These are phyloP conservation scores for Vidua macroura DNA, from an alignment of 2,113 vertebrate species.

Conservation along the genomic window DNA sequence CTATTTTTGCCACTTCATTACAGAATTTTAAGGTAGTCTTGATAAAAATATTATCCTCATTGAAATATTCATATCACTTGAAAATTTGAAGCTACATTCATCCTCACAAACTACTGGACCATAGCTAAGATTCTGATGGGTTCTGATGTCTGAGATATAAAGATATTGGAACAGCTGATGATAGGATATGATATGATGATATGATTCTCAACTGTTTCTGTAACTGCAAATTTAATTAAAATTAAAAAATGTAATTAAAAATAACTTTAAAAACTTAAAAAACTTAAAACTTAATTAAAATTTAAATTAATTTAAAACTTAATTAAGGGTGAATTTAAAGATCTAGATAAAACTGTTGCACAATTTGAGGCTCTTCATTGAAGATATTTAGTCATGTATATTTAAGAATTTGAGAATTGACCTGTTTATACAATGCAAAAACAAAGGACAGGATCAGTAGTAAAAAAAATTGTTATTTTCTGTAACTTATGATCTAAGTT, in stretches of 20 bases:
- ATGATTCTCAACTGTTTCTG: not conserved
- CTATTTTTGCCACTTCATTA: not conserved
- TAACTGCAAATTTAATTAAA: not conserved
- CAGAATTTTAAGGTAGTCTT: not conserved
- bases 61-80: not conserved
- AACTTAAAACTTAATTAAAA: not conserved
- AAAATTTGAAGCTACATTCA: not conserved
- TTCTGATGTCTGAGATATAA: not conserved
- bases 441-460: not conserved
- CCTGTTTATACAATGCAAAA: not conserved
- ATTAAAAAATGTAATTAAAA: not conserved
- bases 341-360: not conserved
- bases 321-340: not conserved
- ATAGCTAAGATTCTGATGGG: not conserved
- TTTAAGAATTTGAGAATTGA: not conserved
- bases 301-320: not conserved
- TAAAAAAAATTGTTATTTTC: not conserved
- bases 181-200: too few relatives aligned
- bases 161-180: not conserved
- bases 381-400: not conserved
- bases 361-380: not conserved
- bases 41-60: not conserved
- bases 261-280: not conserved
- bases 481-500: not conserved
- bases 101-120: not conserved